Conservation (phyloP, 2,888 invertebrate genomes). For the Neoascia interrupta region DNA sequence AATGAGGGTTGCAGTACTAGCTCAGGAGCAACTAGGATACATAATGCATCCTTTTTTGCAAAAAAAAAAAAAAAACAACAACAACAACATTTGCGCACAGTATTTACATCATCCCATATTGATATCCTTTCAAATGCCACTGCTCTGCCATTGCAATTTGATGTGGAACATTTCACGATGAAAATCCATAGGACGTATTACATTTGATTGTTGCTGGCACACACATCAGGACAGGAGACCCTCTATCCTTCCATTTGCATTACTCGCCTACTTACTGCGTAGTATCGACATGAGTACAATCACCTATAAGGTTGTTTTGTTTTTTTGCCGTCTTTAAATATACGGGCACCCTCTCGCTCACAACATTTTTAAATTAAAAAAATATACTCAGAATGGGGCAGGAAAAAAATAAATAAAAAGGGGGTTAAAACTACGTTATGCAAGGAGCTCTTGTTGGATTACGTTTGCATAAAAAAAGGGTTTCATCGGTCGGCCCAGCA, state of each 20-base stretch:
- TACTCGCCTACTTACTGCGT: not conserved
- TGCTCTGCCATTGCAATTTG: slow-evolving; percentile 34
- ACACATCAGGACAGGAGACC: too few species aligned
- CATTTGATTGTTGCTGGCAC: slow-evolving; percentile 53
- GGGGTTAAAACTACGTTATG: slow-evolving; percentile 31
- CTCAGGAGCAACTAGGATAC: slow-evolving; percentile 17
- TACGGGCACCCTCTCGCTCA: slow-evolving; percentile 12
- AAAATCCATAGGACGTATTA: slow-evolving; percentile 59
- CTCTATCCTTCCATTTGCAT: too few species aligned
- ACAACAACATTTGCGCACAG: too few species aligned
- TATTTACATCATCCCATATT: slow-evolving; percentile 51
- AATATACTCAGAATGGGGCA: slow-evolving; percentile 4
- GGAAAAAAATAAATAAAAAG: slow-evolving; percentile 20
- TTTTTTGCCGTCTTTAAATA: slow-evolving; percentile 6
- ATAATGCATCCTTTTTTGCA: not conserved
- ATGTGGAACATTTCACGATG: slow-evolving; percentile 49
- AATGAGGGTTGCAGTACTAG: slow-evolving; percentile 56
- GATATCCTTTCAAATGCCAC: slow-evolving; percentile 51
- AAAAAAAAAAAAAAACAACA: too few species aligned
- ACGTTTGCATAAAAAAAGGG: slow-evolving; percentile 2
- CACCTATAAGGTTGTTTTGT: slow-evolving; percentile 56
- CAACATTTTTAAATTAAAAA: slow-evolving; percentile 12
- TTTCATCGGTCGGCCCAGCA: slow-evolving; percentile 24
- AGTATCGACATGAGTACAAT: slow-evolving; percentile 61
- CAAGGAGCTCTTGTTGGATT: slow-evolving; percentile 32